A percentile compares a stretch with the other conserved stretches of the same genome.
Conservation (phyloP, 2,113 vertebrate genomes). For the Oncorhynchus keta region DNA sequence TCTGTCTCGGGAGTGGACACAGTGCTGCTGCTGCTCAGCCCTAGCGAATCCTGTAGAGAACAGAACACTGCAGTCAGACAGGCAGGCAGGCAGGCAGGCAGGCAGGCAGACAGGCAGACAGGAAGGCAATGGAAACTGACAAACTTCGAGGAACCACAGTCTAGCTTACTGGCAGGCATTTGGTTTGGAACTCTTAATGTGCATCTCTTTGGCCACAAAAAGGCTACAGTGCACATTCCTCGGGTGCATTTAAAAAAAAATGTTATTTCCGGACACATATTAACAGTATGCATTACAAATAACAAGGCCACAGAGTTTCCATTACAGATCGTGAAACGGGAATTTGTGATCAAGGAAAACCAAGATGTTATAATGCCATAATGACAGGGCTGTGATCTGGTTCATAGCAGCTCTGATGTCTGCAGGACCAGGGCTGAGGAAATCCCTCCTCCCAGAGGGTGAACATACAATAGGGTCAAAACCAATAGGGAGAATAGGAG, state of each 20-base stretch:
- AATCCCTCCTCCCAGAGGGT: slow-evolving; percentile 29
- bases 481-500: slow-evolving; percentile 9
- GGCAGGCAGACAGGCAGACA: neutral
- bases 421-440: slow-evolving; percentile 26
- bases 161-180: too few relatives aligned
- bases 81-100: neutral
- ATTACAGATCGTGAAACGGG: too few relatives aligned
- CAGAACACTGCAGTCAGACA: neutral
- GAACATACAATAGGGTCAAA: too few relatives aligned
- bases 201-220: too few relatives aligned
- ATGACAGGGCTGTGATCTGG: neutral
- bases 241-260: too few relatives aligned
- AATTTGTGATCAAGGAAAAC: too few relatives aligned
- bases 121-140: neutral
- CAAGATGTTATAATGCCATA: too few relatives aligned
- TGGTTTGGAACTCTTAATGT: too few relatives aligned
- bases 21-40: slow-evolving; percentile 82
- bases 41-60: slow-evolving; percentile 84
- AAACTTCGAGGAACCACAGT: neutral
- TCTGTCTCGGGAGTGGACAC: slow-evolving; percentile 88
- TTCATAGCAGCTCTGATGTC: slow-evolving; percentile 34
- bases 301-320: too few relatives aligned
- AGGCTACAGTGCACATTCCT: too few relatives aligned
- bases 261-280: too few relatives aligned
- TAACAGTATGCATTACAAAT: too few relatives aligned